Base-by-base conservation (phyloP, 2,888 invertebrate species). In the Brachyptera risi region DNA sequence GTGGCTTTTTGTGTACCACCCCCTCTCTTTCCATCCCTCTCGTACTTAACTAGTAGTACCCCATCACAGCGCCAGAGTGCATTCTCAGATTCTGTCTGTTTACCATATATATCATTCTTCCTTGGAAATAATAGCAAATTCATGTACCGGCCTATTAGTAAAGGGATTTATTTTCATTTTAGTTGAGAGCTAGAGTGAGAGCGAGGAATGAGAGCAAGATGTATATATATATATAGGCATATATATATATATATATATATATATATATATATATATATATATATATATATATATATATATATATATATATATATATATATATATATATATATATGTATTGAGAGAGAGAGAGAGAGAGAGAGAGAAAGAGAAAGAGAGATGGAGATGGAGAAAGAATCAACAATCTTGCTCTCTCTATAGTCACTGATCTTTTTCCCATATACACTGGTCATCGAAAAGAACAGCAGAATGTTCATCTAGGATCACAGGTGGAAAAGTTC, bases 241-340 rank as follows among this genome's bases (percentile, higher is more conserved):
- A n/a, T n/a, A n/a, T n/a, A n/a, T n/a, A n/a, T n/a, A n/a, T n/a
- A n/a, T n/a, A n/a, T n/a, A n/a, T n/a, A n/a, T n/a, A n/a, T n/a
- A n/a, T n/a, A n/a, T n/a, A n/a, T n/a, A n/a, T n/a, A n/a, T n/a
- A n/a, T n/a, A n/a, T n/a, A n/a, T n/a, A n/a, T n/a, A n/a, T n/a
- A n/a, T n/a, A n/a, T n/a, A n/a, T n/a, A n/a, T n/a, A n/a, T n/a
- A n/a, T n/a, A n/a, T n/a, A n/a, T n/a, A n/a, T n/a, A n/a, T n/a
- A n/a, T n/a, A n/a, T n/a, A n/a, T n/a, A n/a, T n/a, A n/a, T n/a
- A n/a, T n/a, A n/a, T n/a, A n/a, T n/a, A n/a, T n/a, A 77, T 74
- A 75, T 75, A 76, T 75, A 77, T 75, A 78, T 78, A 78, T 78
- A 78, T 78, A 77, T 78, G 78, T 78, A 78, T 78, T 78, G 73